Percentiles rank a stretch among this genome's conserved stretches.
These are phyloP conservation scores for Tetramorium parvispinum DNA, from an alignment of 1,140 invertebrate species.

Conservation along the genomic window DNA sequence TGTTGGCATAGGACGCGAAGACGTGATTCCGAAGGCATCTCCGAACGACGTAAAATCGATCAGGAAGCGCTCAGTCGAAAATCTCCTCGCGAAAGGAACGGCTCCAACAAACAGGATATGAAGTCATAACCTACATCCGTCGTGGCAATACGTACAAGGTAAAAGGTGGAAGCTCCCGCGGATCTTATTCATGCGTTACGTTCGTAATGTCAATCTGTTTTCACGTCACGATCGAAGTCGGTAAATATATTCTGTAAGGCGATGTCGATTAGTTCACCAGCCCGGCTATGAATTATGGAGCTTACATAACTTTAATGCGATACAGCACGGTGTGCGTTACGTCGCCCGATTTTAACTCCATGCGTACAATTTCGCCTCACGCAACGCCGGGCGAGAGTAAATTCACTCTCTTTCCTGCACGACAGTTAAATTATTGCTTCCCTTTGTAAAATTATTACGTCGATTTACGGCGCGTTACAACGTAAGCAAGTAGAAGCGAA, in stretches of 20 bases:
- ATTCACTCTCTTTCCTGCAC: neutral
- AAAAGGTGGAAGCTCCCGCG: slow-evolving; percentile 29
- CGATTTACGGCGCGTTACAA: neutral
- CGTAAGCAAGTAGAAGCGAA: neutral
- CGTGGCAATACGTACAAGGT: slow-evolving; percentile 2
- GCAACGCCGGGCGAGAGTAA: neutral
- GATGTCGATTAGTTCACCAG: slow-evolving; percentile 37
- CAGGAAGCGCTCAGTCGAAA: slow-evolving; percentile 7
- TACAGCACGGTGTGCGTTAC: neutral
- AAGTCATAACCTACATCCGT: slow-evolving; percentile 60
- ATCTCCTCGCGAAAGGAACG: slow-evolving; percentile 12
- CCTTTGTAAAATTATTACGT: neutral
- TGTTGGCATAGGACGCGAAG: neutral
- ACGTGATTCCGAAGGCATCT: neutral
- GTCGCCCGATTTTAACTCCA: slow-evolving; percentile 27
- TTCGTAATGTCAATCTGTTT: slow-evolving; percentile 60
- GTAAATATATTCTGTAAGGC: slow-evolving; percentile 4
- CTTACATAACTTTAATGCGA: slow-evolving; percentile 48
- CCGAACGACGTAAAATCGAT: slow-evolving; percentile 34
- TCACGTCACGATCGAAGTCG: slow-evolving; percentile 55
- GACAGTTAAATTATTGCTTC: slow-evolving; percentile 1
- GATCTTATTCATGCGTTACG: slow-evolving; percentile 33
- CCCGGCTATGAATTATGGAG: slow-evolving; percentile 21
- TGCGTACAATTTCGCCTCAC: slow-evolving; percentile 15
- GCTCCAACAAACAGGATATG: slow-evolving; percentile 54